Base-by-base conservation (phyloP, 2,888 invertebrate genomes). In the Odontothrips loti region DNA sequence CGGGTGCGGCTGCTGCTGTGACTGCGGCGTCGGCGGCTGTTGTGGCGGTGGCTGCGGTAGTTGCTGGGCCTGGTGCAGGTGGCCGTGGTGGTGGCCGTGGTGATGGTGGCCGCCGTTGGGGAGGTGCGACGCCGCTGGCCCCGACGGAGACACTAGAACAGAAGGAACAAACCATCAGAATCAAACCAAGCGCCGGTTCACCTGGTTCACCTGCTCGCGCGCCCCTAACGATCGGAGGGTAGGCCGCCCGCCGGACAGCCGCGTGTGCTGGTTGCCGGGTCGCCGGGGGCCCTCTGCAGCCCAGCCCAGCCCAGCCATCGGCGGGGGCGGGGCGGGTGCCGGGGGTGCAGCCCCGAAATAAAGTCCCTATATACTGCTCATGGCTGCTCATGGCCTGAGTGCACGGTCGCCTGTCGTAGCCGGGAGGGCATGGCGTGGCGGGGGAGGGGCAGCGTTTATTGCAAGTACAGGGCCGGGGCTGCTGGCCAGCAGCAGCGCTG, bases 21-120 rank as follows among this genome's bases (percentile, higher is more conserved):
- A 82, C 63, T 81, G 82, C 51, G 80, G 84, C 11, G 78, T 78
- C 29, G 80, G 82, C 78, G 80, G 82, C 27, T 82, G 83, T 68
- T 81, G 82, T 47, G 83, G 82, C 51, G 84, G 85, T 29, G 83
- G 83, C 34, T 89, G 89, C 84, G 89, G 87, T 81, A 89, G 87
- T 81, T 87, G 88, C 84, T 89, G 89, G 83, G 90, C 90, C 80
- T 86, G 86, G 23, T 87, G 87, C 27, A 86, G 83, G 82, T 81
- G 84, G 81, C 83, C 85, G 83, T 82, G 85, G 79, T 82, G 84
- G 79, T 80, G 85, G 81, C 79, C 83, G 80, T 82, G 83, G 79
- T 82, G 83, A 84, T 84, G 51, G 84, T 85, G 83, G n/a, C 80
- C 68, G 1, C 81, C 79, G 47, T 79, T 81, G 79, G 82, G 82